Conservation (phyloP, 1,140 invertebrate species). For the Drosophila aff. region DNA sequence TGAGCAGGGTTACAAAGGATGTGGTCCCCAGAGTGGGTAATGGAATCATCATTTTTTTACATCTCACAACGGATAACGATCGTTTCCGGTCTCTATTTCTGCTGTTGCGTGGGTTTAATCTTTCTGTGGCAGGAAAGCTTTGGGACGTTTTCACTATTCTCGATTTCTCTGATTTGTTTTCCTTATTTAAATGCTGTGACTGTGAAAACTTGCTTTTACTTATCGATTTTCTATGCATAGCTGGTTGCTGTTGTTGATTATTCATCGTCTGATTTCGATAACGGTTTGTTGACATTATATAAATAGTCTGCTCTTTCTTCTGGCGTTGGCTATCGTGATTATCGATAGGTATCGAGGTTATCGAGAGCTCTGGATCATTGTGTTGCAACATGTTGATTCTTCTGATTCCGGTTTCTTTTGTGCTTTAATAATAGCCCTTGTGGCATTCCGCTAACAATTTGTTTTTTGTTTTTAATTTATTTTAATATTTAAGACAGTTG, state of each 20-base stretch:
- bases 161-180: background rate
- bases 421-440: constrained; percentile 2
- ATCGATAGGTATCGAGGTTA: constrained; percentile 1
- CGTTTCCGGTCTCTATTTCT: constrained; percentile 9
- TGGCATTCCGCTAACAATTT: constrained; percentile 22
- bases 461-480: background rate
- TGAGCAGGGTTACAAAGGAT: constrained; percentile 89
- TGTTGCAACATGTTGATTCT: constrained; percentile 4
- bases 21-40: constrained; percentile 85
- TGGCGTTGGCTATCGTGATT: background rate
- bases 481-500: constrained; percentile 3
- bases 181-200: background rate
- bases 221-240: constrained; percentile 68
- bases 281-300: constrained; percentile 34
- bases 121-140: constrained; percentile 4
- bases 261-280: constrained; percentile 26
- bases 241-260: constrained; percentile 36
- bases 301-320: constrained; percentile 2
- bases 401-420: background rate
- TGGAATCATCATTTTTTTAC: constrained; percentile 58
- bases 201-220: constrained; percentile 55
- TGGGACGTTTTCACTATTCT: background rate
- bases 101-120: background rate
- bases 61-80: constrained; percentile 10
- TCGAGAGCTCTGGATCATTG: background rate